Evolutionary conservation across 1,140 invertebrate species (phyloP).

Genomic region (Lepeophtheirus salmonis): DNA sequence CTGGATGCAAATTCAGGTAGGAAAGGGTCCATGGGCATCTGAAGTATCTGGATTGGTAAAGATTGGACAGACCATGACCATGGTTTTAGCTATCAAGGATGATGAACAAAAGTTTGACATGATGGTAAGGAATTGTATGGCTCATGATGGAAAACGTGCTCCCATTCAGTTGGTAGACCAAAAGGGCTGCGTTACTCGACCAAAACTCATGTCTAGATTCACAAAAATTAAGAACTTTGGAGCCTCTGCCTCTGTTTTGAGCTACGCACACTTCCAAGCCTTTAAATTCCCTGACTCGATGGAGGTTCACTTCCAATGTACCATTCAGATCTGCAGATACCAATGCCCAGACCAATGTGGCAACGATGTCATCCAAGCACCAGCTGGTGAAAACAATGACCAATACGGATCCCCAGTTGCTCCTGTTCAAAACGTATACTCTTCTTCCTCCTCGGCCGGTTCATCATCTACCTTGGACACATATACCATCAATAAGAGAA

Average conservation of each 20-base stretch:
- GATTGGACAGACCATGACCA: conserved; percentile 90
- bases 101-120: conserved; percentile 90
- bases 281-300: conserved; percentile 91
- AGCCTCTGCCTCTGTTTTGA: conserved; percentile 67
- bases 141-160: conserved; percentile 76
- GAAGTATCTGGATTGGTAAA: conserved; percentile 84
- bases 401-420: conserved; percentile 33
- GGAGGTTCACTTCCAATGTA: conserved; percentile 90
- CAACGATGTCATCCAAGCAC: conserved; percentile 5
- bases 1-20: conserved; percentile 48
- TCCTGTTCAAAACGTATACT: conserved; percentile 21
- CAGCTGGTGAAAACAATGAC: conserved; percentile 24
- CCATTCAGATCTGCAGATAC: conserved; percentile 79
- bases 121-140: conserved; percentile 80
- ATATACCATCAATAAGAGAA: not conserved
- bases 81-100: conserved; percentile 87
- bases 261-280: conserved; percentile 73
- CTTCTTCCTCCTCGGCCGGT: conserved; percentile 22
- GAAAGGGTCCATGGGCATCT: conserved; percentile 84
- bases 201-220: conserved; percentile 78
- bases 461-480: conserved; percentile 8
- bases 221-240: conserved; percentile 91
- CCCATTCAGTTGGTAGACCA: conserved; percentile 88
- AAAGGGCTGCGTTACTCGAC: conserved; percentile 69
- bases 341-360: conserved; percentile 71